These are phyloP conservation scores for Erebia palarica DNA, from an alignment of 2,888 invertebrate genomes.

Conservation along the genomic window DNA sequence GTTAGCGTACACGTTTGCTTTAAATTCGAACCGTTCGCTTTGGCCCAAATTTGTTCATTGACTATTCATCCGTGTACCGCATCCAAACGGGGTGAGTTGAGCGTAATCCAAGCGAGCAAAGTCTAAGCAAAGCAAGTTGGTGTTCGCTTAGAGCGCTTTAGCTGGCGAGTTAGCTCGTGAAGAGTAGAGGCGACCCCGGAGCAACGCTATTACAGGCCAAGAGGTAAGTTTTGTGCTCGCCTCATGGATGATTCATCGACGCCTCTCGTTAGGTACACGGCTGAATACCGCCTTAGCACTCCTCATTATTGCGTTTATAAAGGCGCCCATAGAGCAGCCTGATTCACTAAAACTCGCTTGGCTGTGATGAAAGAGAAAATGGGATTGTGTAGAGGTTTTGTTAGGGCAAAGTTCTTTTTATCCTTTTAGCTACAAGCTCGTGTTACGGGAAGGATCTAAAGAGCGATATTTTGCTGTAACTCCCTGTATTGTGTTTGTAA, in stretches of 20 bases:
- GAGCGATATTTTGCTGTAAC: constrained; percentile 58
- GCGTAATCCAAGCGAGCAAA: constrained; percentile 66
- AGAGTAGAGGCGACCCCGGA: constrained; percentile 38
- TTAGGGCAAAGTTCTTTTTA: constrained; percentile 67
- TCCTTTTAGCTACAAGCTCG: constrained; percentile 54
- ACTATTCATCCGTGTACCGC: constrained; percentile 67
- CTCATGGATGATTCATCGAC: constrained; percentile 78
- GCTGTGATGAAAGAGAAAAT: constrained; percentile 77
- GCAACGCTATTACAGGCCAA: constrained; percentile 51
- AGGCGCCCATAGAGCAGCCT: constrained; percentile 74
- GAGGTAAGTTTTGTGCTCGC: constrained; percentile 77
- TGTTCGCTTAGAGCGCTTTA: constrained; percentile 70
- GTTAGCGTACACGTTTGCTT: constrained; percentile 47
- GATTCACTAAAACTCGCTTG: constrained; percentile 76
- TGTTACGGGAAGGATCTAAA: constrained; percentile 51
- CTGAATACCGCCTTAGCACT: constrained; percentile 78
- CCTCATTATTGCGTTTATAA: constrained; percentile 82
- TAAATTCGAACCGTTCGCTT: constrained; percentile 49
- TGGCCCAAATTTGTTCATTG: constrained; percentile 66
- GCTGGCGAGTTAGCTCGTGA: constrained; percentile 49
- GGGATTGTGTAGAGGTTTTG: constrained; percentile 78
- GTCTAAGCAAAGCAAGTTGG: constrained; percentile 72
- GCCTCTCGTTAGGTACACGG: constrained; percentile 74
- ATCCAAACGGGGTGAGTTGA: constrained; percentile 62
- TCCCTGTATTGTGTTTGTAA: constrained; percentile 55